These are phyloP conservation scores for Seriola aureovittata DNA, from an alignment of 2,113 vertebrate genomes.

Conservation along the genomic window DNA sequence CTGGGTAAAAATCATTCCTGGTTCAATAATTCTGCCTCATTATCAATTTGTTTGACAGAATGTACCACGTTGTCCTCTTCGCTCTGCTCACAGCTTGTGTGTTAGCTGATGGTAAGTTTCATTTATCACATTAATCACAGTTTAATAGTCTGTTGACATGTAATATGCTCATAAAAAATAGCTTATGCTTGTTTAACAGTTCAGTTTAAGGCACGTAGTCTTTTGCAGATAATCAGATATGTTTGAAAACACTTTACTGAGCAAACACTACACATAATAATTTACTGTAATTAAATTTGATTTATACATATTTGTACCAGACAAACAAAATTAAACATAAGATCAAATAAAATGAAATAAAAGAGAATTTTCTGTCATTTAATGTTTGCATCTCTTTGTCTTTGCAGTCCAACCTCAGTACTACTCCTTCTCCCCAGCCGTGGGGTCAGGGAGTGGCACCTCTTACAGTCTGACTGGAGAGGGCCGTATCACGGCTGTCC, in stretches of 20 bases:
- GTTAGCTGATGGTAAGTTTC: constrained; percentile 15
- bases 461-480: constrained; percentile 18
- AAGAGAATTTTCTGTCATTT: background rate
- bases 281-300: background rate
- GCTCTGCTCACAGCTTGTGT: constrained; percentile 3
- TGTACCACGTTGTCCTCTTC: background rate
- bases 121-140: background rate
- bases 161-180: background rate
- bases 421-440: constrained; percentile 25
- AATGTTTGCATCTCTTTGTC: background rate
- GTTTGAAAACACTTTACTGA: background rate
- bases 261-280: background rate
- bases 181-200: background rate
- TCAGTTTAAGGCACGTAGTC: background rate
- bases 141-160: no score
- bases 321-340: background rate
- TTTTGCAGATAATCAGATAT: background rate
- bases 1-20: background rate
- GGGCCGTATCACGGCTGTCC: constrained; percentile 42
- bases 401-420: background rate
- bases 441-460: constrained; percentile 32
- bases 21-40: background rate
- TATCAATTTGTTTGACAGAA: constrained; percentile 10
- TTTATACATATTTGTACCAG: background rate
- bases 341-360: background rate